Conservation (phyloP, 2,888 invertebrate species). For the Sinelater perroti region DNA sequence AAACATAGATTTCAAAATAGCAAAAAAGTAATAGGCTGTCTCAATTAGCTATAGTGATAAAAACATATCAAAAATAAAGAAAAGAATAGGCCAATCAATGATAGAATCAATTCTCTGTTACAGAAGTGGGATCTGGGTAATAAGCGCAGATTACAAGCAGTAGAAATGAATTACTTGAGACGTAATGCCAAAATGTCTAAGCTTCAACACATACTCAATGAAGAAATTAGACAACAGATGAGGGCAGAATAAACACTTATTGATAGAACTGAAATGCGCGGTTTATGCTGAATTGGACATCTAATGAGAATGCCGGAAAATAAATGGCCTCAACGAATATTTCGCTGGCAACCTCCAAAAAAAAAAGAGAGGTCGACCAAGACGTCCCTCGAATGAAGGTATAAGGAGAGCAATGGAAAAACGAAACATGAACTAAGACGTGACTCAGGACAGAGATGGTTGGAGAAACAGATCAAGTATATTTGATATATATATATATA, state of each 20-base stretch:
- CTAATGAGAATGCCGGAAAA: constrained; percentile 17
- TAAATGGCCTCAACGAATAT: constrained; percentile 2
- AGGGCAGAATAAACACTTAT: constrained; percentile 21
- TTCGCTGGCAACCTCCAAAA: constrained; percentile 10
- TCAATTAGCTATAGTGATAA: background rate
- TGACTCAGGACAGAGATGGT: no score
- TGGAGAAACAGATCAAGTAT: no score
- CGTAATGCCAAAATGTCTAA: constrained; percentile 21
- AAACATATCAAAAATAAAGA: constrained; percentile 6
- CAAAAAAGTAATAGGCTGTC: constrained; percentile 15
- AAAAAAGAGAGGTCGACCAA: constrained; percentile 5
- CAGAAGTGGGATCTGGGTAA: constrained; percentile 10
- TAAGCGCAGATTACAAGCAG: constrained; percentile 12
- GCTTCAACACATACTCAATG: constrained; percentile 15
- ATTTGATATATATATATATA: no score
- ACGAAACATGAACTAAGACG: no score
- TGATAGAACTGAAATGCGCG: constrained; percentile 20
- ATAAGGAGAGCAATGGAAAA: no score
- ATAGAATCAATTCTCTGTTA: constrained; percentile 14
- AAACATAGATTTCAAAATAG: constrained; percentile 13
- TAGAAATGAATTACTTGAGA: constrained; percentile 21
- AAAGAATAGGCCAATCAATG: constrained; percentile 1
- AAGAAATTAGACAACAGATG: constrained; percentile 24
- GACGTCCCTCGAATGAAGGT: constrained; percentile 5
- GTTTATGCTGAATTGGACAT: constrained; percentile 17